Evolutionary conservation across 2,113 vertebrate genomes (phyloP).

Genomic region (Clarias magur): DNA sequence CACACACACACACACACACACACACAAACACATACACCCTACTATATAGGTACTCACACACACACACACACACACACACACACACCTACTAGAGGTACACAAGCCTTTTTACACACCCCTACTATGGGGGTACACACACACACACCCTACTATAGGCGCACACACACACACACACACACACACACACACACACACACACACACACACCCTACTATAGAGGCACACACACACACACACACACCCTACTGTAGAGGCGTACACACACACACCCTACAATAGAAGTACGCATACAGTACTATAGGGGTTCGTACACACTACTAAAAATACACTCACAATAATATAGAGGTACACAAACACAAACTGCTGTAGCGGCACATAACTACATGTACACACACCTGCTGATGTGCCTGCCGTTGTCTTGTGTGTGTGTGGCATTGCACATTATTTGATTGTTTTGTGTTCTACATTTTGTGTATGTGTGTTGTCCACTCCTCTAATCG

Average conservation of each 20-base stretch:
- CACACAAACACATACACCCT: neutral
- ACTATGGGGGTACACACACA: neutral
- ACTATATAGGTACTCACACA: neutral
- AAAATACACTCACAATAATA: neutral
- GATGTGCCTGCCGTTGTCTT: neutral
- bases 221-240: neutral
- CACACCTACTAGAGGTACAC: no score
- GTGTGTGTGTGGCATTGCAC: neutral
- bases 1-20: neutral
- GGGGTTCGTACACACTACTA: neutral
- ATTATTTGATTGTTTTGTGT: neutral
- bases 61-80: neutral
- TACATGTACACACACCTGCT: neutral
- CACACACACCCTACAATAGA: neutral
- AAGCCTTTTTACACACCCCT: no score
- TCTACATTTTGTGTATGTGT: neutral
- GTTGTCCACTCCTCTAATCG: conserved; percentile 2
- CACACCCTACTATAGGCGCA: neutral
- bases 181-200: neutral
- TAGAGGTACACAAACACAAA: conserved; percentile 52
- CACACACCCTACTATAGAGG: neutral
- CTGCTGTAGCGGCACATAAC: conserved; percentile 43
- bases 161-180: neutral
- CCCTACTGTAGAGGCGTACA: neutral
- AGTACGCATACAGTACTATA: neutral